Evolutionary conservation across 2,113 vertebrate species (phyloP).

Genomic region (Nycticryphes semicollaris): DNA sequence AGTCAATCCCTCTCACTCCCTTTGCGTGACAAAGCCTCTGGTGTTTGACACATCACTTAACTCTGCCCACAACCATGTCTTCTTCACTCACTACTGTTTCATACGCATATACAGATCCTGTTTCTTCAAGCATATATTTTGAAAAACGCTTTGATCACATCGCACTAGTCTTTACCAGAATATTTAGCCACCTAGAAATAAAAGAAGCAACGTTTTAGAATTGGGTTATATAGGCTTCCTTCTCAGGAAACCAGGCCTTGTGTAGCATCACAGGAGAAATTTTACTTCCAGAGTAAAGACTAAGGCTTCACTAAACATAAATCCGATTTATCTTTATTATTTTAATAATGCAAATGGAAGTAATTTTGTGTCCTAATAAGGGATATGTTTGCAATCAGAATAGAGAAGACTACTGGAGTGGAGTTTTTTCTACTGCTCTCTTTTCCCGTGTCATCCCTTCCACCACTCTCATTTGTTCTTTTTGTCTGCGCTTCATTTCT

Average conservation of each 20-base stretch:
- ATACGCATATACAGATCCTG: not conserved
- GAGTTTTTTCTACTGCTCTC: not conserved
- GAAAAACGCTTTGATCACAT: not conserved
- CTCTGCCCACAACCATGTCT: not conserved
- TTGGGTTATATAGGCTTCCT: not conserved
- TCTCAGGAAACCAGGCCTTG: not conserved
- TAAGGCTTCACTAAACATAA: constrained; percentile 2
- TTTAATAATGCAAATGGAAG: not conserved
- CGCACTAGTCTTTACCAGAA: not conserved
- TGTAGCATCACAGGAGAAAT: not conserved
- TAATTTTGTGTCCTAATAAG: constrained; percentile 32
- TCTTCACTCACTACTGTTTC: not conserved
- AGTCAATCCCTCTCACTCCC: not conserved
- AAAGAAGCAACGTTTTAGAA: not conserved
- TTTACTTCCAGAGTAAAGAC: constrained; percentile 26
- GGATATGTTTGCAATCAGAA: not conserved
- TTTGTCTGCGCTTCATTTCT: constrained; percentile 3
- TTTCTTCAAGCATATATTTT: not conserved
- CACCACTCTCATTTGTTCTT: not conserved
- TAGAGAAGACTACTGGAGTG: not conserved
- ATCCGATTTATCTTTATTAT: not conserved
- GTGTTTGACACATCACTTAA: not conserved
- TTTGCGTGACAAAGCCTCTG: not conserved
- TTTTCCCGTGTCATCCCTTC: not conserved
- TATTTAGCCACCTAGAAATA: not conserved